Evolutionary conservation across 2,888 invertebrate genomes (phyloP).

Genomic region (Eupsilia transversa): DNA sequence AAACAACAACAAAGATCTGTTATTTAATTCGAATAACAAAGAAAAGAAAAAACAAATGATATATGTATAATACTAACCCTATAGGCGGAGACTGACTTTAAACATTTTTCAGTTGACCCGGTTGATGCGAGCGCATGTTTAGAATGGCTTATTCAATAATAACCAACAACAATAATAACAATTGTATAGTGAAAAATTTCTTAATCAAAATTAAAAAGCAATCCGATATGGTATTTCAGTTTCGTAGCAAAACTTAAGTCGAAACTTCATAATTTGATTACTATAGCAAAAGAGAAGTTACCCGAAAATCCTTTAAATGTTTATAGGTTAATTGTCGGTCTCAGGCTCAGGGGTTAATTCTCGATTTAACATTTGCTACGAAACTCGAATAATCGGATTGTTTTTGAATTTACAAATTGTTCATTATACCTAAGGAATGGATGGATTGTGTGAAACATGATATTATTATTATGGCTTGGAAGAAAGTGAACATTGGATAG

Average conservation of each 20-base stretch:
- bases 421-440: not conserved
- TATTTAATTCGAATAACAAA: too few species aligned
- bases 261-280: conserved; percentile 48
- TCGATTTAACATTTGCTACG: conserved; percentile 16
- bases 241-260: conserved; percentile 26
- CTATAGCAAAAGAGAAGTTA: conserved; percentile 33
- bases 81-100: too few species aligned
- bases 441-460: not conserved
- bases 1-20: too few species aligned
- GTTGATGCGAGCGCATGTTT: too few species aligned
- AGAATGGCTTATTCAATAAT: too few species aligned
- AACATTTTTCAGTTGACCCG: too few species aligned
- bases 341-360: not conserved
- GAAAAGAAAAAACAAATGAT: too few species aligned
- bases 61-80: too few species aligned
- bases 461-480: not conserved
- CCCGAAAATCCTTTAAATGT: conserved; percentile 22
- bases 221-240: conserved; percentile 13
- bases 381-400: conserved; percentile 13
- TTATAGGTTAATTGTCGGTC: conserved; percentile 19
- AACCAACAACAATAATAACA: too few species aligned
- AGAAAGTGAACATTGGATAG: too few species aligned
- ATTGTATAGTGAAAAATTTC: not conserved
- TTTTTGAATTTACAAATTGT: conserved; percentile 20
- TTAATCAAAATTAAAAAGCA: conserved; percentile 28